A percentile compares a stretch with the other conserved stretches of the same genome.
Evolutionary conservation across 2,797 vertebrate genomes (phyloP).

Genomic region (Denticeps clupeoides): DNA sequence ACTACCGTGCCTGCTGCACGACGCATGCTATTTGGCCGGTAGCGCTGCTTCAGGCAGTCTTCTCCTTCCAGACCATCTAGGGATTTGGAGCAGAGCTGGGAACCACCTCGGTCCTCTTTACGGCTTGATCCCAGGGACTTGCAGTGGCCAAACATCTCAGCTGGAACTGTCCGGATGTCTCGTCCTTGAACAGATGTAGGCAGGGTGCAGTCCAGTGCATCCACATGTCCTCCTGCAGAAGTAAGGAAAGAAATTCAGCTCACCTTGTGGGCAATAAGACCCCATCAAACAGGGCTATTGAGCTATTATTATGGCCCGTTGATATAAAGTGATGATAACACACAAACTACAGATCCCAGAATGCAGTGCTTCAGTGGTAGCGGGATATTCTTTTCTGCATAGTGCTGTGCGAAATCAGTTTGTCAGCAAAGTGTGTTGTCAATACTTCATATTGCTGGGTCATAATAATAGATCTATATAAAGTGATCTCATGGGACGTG

Average conservation of each 20-base stretch:
- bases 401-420: too few relatives aligned
- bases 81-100: constrained; percentile 24
- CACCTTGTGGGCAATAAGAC: constrained; percentile 13
- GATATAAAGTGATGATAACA: too few relatives aligned
- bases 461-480: too few relatives aligned
- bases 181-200: constrained; percentile 78
- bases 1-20: constrained; percentile 84
- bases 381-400: too few relatives aligned
- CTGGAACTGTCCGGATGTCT: constrained; percentile 82
- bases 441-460: too few relatives aligned
- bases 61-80: constrained; percentile 25
- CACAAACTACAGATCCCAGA: too few relatives aligned
- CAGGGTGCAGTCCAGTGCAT: constrained; percentile 76
- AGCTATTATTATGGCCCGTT: too few relatives aligned
- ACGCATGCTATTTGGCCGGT: constrained; percentile 74
- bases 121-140: constrained; percentile 44
- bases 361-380: too few relatives aligned
- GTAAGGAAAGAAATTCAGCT: constrained; percentile 2
- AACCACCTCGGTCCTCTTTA: constrained; percentile 25
- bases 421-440: too few relatives aligned
- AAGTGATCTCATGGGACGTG: too few relatives aligned
- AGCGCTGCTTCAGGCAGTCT: constrained; percentile 77
- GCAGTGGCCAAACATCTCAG: constrained; percentile 93
- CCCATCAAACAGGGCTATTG: too few relatives aligned
- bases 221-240: constrained; percentile 63